A percentile compares a stretch with the other conserved stretches of the same genome.
Evolutionary conservation across 1,140 invertebrate species (phyloP).

Genomic region (Formica selysi): DNA sequence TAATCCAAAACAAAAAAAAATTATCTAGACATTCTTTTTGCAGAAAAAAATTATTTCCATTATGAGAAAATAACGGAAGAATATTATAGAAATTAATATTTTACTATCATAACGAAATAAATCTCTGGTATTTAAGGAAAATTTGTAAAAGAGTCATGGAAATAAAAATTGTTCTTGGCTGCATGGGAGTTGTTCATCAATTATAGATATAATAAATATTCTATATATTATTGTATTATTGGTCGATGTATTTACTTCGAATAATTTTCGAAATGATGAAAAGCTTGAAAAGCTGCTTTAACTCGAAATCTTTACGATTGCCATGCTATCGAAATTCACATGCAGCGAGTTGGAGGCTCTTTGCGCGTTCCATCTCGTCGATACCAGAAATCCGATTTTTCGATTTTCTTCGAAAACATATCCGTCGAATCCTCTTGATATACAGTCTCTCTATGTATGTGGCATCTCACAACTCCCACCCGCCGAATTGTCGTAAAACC

Average conservation of each 20-base stretch:
- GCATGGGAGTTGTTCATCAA: no score
- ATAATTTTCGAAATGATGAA: slow-evolving; percentile 19
- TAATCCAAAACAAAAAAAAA: background rate
- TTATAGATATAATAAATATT: no score
- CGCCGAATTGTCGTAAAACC: slow-evolving; percentile 49
- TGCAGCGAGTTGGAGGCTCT: background rate
- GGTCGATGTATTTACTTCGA: background rate
- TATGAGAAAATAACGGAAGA: no score
- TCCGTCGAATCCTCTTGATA: slow-evolving; percentile 8
- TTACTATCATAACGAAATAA: no score
- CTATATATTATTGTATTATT: no score
- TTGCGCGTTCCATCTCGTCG: slow-evolving; percentile 27
- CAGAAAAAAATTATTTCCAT: background rate
- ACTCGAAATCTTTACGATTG: background rate
- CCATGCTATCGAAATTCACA: background rate
- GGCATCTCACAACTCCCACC: slow-evolving; percentile 1
- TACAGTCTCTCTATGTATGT: slow-evolving; percentile 28
- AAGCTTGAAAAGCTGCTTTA: no score
- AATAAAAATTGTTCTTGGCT: no score
- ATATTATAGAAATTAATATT: no score
- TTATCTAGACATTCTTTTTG: background rate
- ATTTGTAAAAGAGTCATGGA: no score
- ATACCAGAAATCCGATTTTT: slow-evolving; percentile 62
- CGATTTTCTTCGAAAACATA: slow-evolving; percentile 28
- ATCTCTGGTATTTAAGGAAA: no score